Percentiles rank a stretch among this genome's conserved stretches.
phyloP scores from a whole-genome alignment of 2,888 invertebrate species.

The Eupsilia transversa region DNA sequence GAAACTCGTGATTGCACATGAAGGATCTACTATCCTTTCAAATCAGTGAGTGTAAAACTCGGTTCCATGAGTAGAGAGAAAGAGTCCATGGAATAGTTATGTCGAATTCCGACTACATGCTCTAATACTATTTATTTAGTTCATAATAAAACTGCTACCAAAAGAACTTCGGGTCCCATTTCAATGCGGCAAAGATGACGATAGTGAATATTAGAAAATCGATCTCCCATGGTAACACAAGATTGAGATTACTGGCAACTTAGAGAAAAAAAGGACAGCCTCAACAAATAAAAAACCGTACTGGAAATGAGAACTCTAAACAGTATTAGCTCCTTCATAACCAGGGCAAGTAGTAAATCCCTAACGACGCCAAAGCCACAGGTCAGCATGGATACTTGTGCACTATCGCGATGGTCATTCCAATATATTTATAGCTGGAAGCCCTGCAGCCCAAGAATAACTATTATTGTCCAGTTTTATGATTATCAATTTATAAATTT shows the following conservation, averaged over 20 bases:
- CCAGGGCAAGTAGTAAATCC: constrained; percentile 42
- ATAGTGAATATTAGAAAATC: not conserved
- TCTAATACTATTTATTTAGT: not conserved
- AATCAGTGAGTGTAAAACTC: not conserved
- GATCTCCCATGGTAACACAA: not conserved
- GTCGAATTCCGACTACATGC: not conserved
- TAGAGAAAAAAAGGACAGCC: not conserved
- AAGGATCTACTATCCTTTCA: not conserved
- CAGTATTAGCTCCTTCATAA: constrained; percentile 15
- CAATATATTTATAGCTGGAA: constrained; percentile 55
- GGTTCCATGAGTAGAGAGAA: not conserved
- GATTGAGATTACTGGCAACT: not conserved
- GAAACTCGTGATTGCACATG: not conserved
- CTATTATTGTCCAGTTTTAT: constrained; percentile 50
- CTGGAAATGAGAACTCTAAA: not conserved
- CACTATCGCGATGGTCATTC: constrained; percentile 53
- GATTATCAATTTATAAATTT: constrained; percentile 46
- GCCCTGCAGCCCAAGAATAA: constrained; percentile 32
- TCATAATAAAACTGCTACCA: not conserved
- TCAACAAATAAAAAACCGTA: not conserved
- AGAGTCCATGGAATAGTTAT: not conserved
- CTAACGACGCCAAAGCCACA: constrained; percentile 25
- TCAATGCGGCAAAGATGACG: not conserved
- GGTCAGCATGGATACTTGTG: constrained; percentile 45
- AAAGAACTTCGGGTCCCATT: not conserved